Base-by-base conservation (phyloP, 2,113 vertebrate species). In the Cichladusa arquata region DNA sequence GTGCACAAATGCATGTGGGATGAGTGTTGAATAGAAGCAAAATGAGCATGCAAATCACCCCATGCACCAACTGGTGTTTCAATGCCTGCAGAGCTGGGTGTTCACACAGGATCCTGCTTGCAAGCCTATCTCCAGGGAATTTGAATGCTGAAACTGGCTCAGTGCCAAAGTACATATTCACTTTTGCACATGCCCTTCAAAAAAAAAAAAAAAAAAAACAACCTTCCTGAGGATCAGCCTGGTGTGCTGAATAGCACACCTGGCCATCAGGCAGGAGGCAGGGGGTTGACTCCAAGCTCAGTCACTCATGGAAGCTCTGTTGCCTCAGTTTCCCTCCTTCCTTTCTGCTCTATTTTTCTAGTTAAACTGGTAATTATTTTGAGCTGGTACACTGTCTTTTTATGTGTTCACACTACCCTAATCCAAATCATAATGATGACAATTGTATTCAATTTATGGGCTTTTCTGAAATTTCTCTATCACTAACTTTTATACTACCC, bases 1-100 rank as follows among this genome's bases (percentile, higher is more conserved):
- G 71, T 86, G 88, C 93, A 90, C 90, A 92, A 93, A 86, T 45
- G 60, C 64, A 67, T 28, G 71, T 71, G 57, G 82, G 85, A 82
- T 74, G 88, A 93, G 88, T 7, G 45, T 79, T 88, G 92, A 94
- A 90, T 70, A 60, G 92, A 48, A 70, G 85, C 80, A 84, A 90
- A 93, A 92, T 80, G 92, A 96, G 86, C 94, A 95, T 92, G 85
- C 88, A 95, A 81, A 96, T 93, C 83, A 91, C 85, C 90, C 88
- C 79, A 42, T 88, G 94, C 76, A 95, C 82, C 86, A 83, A 88
- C 44, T 70, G 79, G 85, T 57, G 81, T 90, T 96, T 88, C 85
- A 81, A 53, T 77, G 92, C 82, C 87, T 64, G 64, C 94, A 92
- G 94, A 96, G 81, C 90, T 84, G 88, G 83, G 79, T 93, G 90